These are phyloP conservation scores for Zeugodacus cucurbitae DNA, from an alignment of 1,140 invertebrate species.

Conservation along the genomic window DNA sequence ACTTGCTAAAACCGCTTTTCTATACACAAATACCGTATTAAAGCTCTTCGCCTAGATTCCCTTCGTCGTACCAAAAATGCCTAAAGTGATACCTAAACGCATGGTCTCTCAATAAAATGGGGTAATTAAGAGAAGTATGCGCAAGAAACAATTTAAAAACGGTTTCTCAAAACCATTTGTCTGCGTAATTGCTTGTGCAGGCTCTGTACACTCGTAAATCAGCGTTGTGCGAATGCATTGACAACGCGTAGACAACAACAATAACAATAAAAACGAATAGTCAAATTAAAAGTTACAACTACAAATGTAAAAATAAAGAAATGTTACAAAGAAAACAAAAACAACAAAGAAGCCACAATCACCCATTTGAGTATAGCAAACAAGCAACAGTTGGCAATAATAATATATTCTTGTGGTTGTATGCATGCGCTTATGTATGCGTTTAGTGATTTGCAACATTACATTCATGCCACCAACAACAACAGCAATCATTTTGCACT, in stretches of 20 bases:
- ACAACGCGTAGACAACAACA: neutral
- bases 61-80: no score
- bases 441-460: neutral
- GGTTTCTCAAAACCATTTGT: neutral
- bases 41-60: no score
- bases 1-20: no score
- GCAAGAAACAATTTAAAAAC: neutral
- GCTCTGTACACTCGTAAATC: neutral
- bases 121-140: neutral
- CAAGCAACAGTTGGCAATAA: neutral
- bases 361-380: neutral
- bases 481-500: slow-evolving; percentile 1
- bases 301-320: slow-evolving; percentile 2
- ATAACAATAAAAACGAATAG: slow-evolving; percentile 28
- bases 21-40: no score
- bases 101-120: neutral
- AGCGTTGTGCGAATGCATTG: neutral
- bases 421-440: neutral
- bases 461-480: neutral
- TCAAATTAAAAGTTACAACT: slow-evolving; percentile 21
- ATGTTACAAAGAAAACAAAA: neutral
- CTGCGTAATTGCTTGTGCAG: neutral
- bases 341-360: neutral
- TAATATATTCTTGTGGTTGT: neutral
- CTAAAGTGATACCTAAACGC: neutral